Evolutionary conservation across 2,888 invertebrate species (phyloP).

Genomic region (Pyralis farinalis): DNA sequence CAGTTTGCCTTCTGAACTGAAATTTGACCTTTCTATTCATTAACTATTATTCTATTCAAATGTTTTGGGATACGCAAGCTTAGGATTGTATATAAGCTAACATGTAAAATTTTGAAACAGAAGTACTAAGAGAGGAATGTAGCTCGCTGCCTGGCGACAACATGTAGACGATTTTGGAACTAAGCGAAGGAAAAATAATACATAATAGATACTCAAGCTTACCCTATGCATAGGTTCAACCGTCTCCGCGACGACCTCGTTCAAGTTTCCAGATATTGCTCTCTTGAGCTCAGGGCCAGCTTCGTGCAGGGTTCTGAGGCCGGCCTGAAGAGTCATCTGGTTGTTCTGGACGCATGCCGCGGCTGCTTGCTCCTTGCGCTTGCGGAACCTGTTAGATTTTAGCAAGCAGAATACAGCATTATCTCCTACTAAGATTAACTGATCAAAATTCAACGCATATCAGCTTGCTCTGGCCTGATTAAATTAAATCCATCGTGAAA

Average conservation of each 20-base stretch:
- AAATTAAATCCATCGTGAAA: conserved; percentile 2
- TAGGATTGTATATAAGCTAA: too few species aligned
- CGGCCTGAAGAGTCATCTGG: conserved; percentile 96
- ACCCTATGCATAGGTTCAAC: conserved; percentile 99
- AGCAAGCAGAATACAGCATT: too few species aligned
- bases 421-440: neutral
- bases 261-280: conserved; percentile 98
- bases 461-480: neutral
- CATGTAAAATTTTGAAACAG: too few species aligned
- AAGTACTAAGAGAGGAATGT: too few species aligned
- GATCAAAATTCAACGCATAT: conserved; percentile 4
- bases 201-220: too few species aligned
- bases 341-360: conserved; percentile 75
- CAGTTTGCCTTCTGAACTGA: too few species aligned
- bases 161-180: too few species aligned
- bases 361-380: conserved; percentile 92
- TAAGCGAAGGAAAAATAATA: too few species aligned
- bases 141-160: too few species aligned
- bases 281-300: conserved; percentile 98
- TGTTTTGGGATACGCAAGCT: too few species aligned
- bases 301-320: conserved; percentile 96
- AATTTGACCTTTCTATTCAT: too few species aligned
- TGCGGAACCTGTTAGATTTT: conserved; percentile 87
- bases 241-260: conserved; percentile 93
- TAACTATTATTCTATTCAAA: too few species aligned